phyloP scores from a whole-genome alignment of 35 echinoderm and acorn worm species.

The Eucidaris tribuloides region DNA sequence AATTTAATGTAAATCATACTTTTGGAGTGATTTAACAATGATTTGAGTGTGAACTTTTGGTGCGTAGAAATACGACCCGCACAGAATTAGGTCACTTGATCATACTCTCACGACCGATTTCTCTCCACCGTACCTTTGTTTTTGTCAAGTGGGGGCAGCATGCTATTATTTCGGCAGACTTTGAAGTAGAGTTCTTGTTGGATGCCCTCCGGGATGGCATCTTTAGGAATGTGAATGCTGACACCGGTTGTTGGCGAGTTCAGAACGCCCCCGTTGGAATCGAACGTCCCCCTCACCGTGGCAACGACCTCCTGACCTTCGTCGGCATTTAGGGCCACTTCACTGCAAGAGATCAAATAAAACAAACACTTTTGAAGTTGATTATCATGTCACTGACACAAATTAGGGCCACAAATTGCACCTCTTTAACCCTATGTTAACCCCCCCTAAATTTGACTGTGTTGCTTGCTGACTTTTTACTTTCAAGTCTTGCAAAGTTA shows the following conservation, averaged over 20 bases:
- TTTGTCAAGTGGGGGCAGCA: conserved; percentile 87
- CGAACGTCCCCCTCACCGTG: conserved; percentile 70
- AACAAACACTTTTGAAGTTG: no score
- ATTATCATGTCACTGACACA: no score
- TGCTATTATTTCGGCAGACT: conserved; percentile 87
- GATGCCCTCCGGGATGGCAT: conserved; percentile 80
- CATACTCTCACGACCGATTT: not conserved
- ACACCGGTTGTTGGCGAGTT: conserved; percentile 78
- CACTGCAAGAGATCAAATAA: no score
- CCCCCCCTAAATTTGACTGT: no score
- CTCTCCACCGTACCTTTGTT: conserved; percentile 82
- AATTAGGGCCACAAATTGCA: no score
- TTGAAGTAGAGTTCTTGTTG: conserved; percentile 96
- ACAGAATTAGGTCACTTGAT: not conserved
- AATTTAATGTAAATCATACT: no score
- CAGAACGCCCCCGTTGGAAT: conserved; percentile 65
- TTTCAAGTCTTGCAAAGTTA: no score
- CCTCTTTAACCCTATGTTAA: no score
- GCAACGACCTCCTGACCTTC: conserved; percentile 89
- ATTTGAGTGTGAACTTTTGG: no score
- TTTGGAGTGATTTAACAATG: no score
- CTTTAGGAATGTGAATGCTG: conserved; percentile 91
- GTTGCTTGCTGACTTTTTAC: no score
- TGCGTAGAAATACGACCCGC: no score
- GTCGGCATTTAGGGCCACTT: conserved; percentile 66